These are phyloP conservation scores for Motacilla alba DNA, from an alignment of 2,113 vertebrate species.

Conservation along the genomic window DNA sequence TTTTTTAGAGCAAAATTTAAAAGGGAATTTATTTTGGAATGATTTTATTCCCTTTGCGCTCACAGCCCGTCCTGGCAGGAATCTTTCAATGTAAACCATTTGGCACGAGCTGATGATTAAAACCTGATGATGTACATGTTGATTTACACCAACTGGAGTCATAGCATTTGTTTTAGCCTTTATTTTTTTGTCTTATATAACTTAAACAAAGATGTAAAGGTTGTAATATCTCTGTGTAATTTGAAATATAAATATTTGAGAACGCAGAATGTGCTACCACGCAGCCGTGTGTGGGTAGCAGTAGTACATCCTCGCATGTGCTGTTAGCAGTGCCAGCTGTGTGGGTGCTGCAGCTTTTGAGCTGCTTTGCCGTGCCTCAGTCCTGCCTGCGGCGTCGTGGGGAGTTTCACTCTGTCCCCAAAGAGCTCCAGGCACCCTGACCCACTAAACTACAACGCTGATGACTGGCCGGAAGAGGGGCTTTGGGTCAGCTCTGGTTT, in stretches of 20 bases:
- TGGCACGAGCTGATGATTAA: neutral
- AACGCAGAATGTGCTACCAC: neutral
- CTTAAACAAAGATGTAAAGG: neutral
- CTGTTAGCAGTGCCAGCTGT: neutral
- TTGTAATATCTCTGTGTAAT: neutral
- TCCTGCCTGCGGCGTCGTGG: neutral
- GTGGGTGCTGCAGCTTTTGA: neutral
- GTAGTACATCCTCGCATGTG: fast-evolving
- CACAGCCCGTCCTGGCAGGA: neutral
- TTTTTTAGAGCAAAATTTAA: neutral
- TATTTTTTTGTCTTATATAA: neutral
- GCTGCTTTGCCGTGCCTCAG: neutral
- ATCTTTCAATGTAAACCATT: neutral
- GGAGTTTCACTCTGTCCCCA: neutral
- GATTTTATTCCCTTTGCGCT: neutral
- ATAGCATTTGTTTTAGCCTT: neutral
- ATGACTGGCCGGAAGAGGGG: fast-evolving
- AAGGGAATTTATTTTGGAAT: neutral
- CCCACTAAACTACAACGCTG: neutral
- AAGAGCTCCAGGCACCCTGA: neutral
- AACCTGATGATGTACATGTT: neutral
- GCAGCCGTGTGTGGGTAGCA: neutral
- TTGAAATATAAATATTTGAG: neutral
- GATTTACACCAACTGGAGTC: neutral
- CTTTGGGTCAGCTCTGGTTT: neutral